These are phyloP conservation scores for Peribatodes rhomboidaria DNA, from an alignment of 2,888 invertebrate genomes.

Conservation along the genomic window DNA sequence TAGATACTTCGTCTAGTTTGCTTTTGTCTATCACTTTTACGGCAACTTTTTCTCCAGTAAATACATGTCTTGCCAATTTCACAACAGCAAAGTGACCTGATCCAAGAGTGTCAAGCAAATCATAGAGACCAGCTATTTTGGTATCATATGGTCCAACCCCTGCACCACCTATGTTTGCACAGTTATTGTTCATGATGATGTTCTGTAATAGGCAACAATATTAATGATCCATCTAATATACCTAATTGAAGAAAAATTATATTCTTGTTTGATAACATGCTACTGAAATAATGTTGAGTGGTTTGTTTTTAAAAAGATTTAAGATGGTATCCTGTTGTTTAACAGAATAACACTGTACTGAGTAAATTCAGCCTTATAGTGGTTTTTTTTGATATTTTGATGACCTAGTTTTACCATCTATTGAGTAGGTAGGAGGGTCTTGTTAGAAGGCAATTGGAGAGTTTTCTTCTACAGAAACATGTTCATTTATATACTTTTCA, in stretches of 20 bases:
- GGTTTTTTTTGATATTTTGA: conserved; percentile 13
- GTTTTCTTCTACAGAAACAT: neutral
- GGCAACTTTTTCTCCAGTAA: conserved; percentile 99
- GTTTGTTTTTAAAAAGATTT: conserved; percentile 7
- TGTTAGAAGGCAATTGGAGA: neutral
- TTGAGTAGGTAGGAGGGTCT: conserved; percentile 2
- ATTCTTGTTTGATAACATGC: conserved; percentile 3
- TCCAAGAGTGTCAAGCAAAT: conserved; percentile 98
- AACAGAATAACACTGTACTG: neutral
- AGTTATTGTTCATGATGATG: conserved; percentile 74
- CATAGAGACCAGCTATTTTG: conserved; percentile 98
- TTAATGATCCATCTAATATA: neutral
- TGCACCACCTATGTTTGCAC: conserved; percentile 67
- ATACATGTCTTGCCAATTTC: conserved; percentile 98
- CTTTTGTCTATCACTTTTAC: conserved; percentile 99
- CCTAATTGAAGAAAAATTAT: neutral
- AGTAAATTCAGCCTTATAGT: too few species aligned
- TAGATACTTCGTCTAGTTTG: conserved; percentile 98
- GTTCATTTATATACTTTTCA: neutral
- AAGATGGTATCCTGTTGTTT: neutral
- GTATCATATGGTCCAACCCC: conserved; percentile 90
- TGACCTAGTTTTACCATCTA: conserved; percentile 38
- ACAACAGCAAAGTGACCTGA: conserved; percentile 99
- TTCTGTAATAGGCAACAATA: conserved; percentile 37
- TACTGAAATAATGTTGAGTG: neutral